Percentiles rank a stretch among this genome's conserved stretches.
phyloP scores from a whole-genome alignment of 2,888 invertebrate genomes.

The Eupsilia transversa region DNA sequence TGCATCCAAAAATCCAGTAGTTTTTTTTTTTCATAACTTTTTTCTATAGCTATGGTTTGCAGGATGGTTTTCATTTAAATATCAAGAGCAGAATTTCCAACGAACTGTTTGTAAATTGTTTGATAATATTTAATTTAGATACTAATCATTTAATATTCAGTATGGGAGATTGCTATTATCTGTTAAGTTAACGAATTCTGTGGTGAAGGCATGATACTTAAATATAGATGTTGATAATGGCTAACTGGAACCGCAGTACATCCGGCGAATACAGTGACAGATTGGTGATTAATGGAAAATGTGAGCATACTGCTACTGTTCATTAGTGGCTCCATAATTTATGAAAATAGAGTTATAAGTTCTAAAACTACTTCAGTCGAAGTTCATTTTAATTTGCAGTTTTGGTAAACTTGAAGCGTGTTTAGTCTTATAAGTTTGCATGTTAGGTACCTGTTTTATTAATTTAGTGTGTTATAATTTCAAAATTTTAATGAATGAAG shows the following conservation, averaged over 20 bases:
- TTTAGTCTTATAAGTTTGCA: not conserved
- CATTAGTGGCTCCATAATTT: constrained; percentile 29
- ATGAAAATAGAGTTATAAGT: not conserved
- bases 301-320: constrained; percentile 13
- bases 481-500: not conserved
- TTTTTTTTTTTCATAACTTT: not conserved
- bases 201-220: not conserved
- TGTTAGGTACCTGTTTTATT: too few relatives aligned
- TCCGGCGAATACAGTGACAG: constrained; percentile 18
- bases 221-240: constrained; percentile 11
- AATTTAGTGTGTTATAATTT: not conserved
- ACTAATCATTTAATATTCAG: not conserved
- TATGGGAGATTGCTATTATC: constrained; percentile 11
- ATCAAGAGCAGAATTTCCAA: not conserved
- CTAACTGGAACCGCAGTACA: not conserved
- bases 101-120: not conserved
- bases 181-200: constrained; percentile 10
- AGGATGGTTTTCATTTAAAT: not conserved
- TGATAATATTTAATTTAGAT: not conserved
- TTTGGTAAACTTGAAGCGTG: not conserved
- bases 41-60: not conserved
- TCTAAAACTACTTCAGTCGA: not conserved
- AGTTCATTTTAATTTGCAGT: not conserved
- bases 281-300: constrained; percentile 12
- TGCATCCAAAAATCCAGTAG: not conserved